Base-by-base conservation (phyloP, 2,113 vertebrate genomes). In the Gobio gobio region DNA sequence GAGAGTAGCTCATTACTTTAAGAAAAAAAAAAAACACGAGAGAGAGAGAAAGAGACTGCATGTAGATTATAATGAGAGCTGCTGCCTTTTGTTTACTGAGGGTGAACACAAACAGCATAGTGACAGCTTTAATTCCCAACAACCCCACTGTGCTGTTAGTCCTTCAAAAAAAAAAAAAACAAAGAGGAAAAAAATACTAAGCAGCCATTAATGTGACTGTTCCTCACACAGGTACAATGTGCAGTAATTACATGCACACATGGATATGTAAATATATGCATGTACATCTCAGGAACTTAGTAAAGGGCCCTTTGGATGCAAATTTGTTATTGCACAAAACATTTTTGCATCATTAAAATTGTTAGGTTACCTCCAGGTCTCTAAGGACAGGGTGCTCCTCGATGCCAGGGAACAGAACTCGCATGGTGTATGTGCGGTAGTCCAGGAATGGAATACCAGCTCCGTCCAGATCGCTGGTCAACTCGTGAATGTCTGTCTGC, bases 371-470 rank as follows among this genome's bases (percentile, higher is more conserved):
- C 97, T 99, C 98, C 45, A 99, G 92, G 87, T 99, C 97, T 88
- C 96, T 95, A 43, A 99, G 94, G 7, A 99, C 98, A 16, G 98
- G 98, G 73, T 99, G 98, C 80, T 99, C 98, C 90, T 99, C 98
- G 12, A 99, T 99, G 22, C 98, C 98, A 9, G 98, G 98, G 88
- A 99, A 99, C 16, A 99, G 96, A 59, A 99, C 98, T 68, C 98
- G 93, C 98, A 99, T 99, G 3, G 98, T 99, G 84, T 99, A 99
- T 7, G 96, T 97, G 87, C 98, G 94, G 86, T 99, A 99, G 88
- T 99, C 98, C 0, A 99, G 93, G 93, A 99, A 99, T 3, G 98
- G 98, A 83, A 99, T 99, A 5, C 98, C 97, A 0, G 97, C 97
- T 84, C 97, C 98, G 0, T 99, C 98, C 87, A 99, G 94, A 88